Base-by-base conservation (phyloP, 2,113 vertebrate species). In the Glareola pratincola region DNA sequence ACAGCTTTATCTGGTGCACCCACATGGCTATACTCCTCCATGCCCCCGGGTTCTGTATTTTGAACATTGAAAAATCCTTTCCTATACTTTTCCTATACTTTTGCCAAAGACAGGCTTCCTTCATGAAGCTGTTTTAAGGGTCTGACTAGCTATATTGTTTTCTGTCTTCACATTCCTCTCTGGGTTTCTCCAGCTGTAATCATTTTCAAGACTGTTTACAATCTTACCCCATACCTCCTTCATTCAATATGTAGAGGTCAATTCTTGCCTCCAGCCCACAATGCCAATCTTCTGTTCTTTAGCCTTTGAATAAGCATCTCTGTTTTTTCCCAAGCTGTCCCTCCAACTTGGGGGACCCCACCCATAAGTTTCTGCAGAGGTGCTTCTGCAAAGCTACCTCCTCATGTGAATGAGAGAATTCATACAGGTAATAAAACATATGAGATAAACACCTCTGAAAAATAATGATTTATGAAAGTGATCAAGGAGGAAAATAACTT, bases 161-260 rank as follows among this genome's bases (percentile, higher is more conserved):
- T 37, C 59, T 73, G 56, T 73, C 62, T 73, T 83, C 15, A 3
- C 81, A 60, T 88, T 96, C 77, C 57, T 88, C 36, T 83, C 54
- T 66, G 69, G 18, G 12, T 82, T 94, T 76, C 74, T 93, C 66
- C 53, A 94, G 93, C 14, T 47, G 90, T 34, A 84, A 85, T 69
- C 9, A 66, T 82, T 95, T 96, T 79, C 50, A 88, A 78, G 89
- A 50, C 47, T 85, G 66, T 94, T 93, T 90, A 93, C 53, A 69
- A 6, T 79, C 74, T 78, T 14, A 20, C 22, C 53, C 19, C 7
- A 21, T 83, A 68, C 30, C 36, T 75, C 66, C 87, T 88, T 82
- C 53, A 72, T 79, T 92, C 77, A 90, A 53, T 60, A 75, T 34
- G 48, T 57, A 79, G 71, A 81, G 57, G 80, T 56, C 83, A 94